Conservation (phyloP, 2,113 vertebrate genomes). For the Oncorhynchus keta region DNA sequence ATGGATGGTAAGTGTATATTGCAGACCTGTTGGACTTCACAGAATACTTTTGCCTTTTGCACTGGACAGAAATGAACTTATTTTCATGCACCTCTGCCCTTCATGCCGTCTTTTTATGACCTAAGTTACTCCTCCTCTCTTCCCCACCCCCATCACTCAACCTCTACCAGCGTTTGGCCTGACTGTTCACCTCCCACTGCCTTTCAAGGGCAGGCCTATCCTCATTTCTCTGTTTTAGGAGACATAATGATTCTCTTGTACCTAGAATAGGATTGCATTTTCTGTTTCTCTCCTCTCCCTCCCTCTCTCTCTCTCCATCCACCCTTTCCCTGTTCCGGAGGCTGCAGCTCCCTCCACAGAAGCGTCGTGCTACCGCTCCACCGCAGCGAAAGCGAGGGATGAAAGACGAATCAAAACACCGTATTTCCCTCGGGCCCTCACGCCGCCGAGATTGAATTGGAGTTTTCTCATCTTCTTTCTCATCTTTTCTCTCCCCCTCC, state of each 20-base stretch:
- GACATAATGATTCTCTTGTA: conserved; percentile 71
- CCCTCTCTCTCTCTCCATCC: background rate
- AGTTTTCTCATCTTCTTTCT: conserved; percentile 71
- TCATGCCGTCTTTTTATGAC: background rate
- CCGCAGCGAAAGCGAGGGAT: conserved; percentile 53
- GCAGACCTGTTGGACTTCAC: background rate
- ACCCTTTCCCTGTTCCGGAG: conserved; percentile 15
- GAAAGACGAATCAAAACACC: conserved; percentile 68
- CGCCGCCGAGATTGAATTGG: conserved; percentile 70
- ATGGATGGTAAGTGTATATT: background rate
- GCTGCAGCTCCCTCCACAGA: conserved; percentile 25
- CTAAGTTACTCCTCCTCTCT: background rate
- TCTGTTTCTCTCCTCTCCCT: conserved; percentile 45
- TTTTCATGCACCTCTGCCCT: background rate
- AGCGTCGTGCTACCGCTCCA: conserved; percentile 51
- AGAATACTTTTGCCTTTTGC: background rate
- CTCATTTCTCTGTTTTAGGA: conserved; percentile 56
- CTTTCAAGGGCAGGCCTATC: conserved; percentile 57
- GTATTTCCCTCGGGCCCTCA: conserved; percentile 67
- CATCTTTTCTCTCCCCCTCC: conserved; percentile 48
- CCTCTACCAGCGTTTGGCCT: background rate
- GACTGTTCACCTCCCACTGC: conserved; percentile 22
- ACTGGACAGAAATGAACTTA: background rate
- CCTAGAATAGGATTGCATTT: conserved; percentile 68
- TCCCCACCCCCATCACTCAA: background rate